Conservation (phyloP, 1,140 invertebrate species). For the Pachypsylla venusta region DNA sequence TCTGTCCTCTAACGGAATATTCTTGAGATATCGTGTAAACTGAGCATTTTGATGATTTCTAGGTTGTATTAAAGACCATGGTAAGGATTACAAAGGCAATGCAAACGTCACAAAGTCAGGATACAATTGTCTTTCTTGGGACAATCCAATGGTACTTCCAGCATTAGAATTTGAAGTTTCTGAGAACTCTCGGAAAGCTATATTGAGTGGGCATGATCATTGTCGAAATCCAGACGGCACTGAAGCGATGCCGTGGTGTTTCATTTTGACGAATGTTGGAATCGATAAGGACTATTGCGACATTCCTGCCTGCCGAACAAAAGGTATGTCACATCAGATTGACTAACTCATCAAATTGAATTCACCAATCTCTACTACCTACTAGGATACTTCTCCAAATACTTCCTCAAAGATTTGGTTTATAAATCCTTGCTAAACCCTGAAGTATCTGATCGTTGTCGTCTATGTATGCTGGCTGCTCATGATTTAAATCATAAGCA, state of each 20-base stretch:
- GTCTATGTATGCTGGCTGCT: no score
- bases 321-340: neutral
- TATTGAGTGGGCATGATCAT: slow-evolving; percentile 35
- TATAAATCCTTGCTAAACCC: no score
- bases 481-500: no score
- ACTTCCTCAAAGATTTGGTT: no score
- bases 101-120: slow-evolving; percentile 36
- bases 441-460: no score
- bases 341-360: no score
- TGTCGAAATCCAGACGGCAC: slow-evolving; percentile 39
- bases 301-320: slow-evolving; percentile 34
- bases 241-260: slow-evolving; percentile 43
- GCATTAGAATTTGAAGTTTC: slow-evolving; percentile 29
- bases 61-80: slow-evolving; percentile 38
- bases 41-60: slow-evolving; percentile 14
- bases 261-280: slow-evolving; percentile 22
- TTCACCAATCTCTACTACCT: no score
- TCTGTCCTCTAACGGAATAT: no score
- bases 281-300: slow-evolving; percentile 38
- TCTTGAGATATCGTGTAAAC: no score
- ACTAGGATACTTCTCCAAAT: no score
- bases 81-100: slow-evolving; percentile 35
- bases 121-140: slow-evolving; percentile 36
- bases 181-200: slow-evolving; percentile 24
- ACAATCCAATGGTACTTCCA: slow-evolving; percentile 28